These are phyloP conservation scores for Lasiurus cinereus DNA, from an alignment of 2,113 vertebrate species.

Conservation along the genomic window DNA sequence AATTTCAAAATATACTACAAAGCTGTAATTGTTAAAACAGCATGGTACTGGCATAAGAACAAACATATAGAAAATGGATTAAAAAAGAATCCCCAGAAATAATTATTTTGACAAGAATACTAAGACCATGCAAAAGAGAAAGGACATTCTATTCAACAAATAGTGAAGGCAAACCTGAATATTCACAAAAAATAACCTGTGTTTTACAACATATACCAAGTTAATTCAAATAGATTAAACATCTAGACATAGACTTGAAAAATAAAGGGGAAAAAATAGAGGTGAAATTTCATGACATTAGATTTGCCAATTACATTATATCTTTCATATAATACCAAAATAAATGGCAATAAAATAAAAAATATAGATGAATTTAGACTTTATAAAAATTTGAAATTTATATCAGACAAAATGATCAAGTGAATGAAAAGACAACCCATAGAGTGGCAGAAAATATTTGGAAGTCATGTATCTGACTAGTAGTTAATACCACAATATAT, in stretches of 20 bases:
- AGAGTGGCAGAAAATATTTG: background rate
- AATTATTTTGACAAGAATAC: background rate
- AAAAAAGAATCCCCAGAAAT: background rate
- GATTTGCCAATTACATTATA: background rate
- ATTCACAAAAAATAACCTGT: background rate
- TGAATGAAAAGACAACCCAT: background rate
- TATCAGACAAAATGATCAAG: background rate
- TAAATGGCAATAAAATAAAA: background rate
- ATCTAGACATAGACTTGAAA: background rate
- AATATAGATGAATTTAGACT: background rate
- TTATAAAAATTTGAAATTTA: background rate
- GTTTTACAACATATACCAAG: background rate
- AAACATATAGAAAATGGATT: background rate
- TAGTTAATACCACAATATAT: background rate
- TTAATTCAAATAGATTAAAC: background rate
- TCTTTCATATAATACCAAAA: background rate
- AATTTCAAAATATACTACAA: background rate
- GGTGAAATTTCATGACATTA: background rate
- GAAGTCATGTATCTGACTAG: background rate
- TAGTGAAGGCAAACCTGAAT: background rate
- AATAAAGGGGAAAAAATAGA: background rate
- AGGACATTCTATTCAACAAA: conserved; percentile 8
- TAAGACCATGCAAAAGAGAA: background rate
- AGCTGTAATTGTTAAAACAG: background rate
- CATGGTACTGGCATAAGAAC: background rate